Base-by-base conservation (phyloP, 1,140 invertebrate species). In the Oedothorax gibbosus region DNA sequence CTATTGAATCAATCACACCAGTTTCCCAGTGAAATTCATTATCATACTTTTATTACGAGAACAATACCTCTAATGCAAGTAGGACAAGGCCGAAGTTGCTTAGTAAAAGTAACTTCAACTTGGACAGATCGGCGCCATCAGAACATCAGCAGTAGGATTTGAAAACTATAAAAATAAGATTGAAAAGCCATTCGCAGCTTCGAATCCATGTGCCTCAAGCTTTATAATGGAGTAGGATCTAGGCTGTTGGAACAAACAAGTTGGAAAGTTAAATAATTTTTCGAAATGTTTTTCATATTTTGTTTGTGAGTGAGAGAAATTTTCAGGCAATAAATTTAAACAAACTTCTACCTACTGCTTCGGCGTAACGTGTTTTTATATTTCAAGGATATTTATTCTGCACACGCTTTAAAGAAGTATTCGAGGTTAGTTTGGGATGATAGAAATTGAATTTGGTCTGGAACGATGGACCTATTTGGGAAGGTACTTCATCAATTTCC, bases 321-420 rank as follows among this genome's bases (percentile, higher is more conserved):
- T 75, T 75, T 56, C 53, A 57, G 54, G 54, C 35, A 51, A 57
- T 75, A 71, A 18, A 15, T 53, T n/a, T 71, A 75, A 75, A 75
- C 35, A 20, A 53, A 71, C 51, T 53, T 35, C 72, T 57, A 57
- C 72, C 72, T 20, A 75, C 72, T 75, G 72, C 54, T 75, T 71
- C 56, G 35, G 56, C 54, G 21, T 75, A 53, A 75, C 72, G 72
- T 71, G 72, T 57, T 21, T 21, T 18, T 15, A 75, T 57, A 75
- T 75, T 75, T 75, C 72, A 75, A 75, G 72, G 72, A 75, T 75
- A 57, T 75, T 75, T 60, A 75, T 75, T 18, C 54, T 20, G 20
- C 15, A 8, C 72, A 57, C 72, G 72, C 57, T 11, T 75, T 60
- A 21, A 20, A 75, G 57, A 75, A 60, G 72, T 35, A 75, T 75